phyloP scores from a whole-genome alignment of 2,113 vertebrate genomes.

The Nyctereutes procyonoides region DNA sequence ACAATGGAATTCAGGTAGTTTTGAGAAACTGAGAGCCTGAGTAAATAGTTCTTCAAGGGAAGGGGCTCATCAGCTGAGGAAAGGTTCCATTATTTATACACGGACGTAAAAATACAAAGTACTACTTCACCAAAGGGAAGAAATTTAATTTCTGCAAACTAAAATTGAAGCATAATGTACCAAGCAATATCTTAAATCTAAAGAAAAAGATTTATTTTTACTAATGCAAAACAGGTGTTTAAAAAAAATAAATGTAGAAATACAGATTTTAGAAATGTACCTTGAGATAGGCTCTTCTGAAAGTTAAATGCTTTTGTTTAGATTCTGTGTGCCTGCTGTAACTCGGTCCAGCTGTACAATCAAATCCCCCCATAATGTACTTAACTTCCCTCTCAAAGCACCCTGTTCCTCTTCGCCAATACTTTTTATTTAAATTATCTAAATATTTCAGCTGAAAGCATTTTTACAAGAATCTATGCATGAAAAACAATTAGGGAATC shows the following conservation, averaged over 20 bases:
- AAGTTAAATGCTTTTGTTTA: conserved; percentile 45
- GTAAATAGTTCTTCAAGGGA: not conserved
- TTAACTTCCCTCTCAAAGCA: conserved; percentile 36
- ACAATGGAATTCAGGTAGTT: conserved; percentile 6
- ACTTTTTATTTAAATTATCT: conserved; percentile 76
- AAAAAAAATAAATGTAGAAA: conserved; percentile 11
- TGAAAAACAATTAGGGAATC: conserved; percentile 14
- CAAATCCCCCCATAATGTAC: conserved; percentile 60
- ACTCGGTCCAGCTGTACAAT: conserved; percentile 67
- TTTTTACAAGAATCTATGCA: conserved; percentile 68
- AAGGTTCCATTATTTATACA: conserved; percentile 6
- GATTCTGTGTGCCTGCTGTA: not conserved
- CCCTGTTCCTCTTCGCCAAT: not conserved
- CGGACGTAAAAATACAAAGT: not conserved
- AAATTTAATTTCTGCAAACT: conserved; percentile 34
- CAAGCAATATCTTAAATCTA: conserved; percentile 26
- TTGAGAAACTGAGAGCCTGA: not conserved
- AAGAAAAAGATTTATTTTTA: conserved; percentile 51
- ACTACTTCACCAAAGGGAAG: not conserved
- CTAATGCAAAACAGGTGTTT: conserved; percentile 40
- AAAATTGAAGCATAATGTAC: not conserved
- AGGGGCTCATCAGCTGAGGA: not conserved
- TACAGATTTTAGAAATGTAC: conserved; percentile 44
- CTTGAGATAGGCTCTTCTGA: conserved; percentile 34
- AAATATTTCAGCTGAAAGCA: conserved; percentile 70